Evolutionary conservation across 2,797 vertebrate genomes (phyloP), one percentile per base, ranked within the genome.

Genomic region (Podarcis lilfordi): DNA sequence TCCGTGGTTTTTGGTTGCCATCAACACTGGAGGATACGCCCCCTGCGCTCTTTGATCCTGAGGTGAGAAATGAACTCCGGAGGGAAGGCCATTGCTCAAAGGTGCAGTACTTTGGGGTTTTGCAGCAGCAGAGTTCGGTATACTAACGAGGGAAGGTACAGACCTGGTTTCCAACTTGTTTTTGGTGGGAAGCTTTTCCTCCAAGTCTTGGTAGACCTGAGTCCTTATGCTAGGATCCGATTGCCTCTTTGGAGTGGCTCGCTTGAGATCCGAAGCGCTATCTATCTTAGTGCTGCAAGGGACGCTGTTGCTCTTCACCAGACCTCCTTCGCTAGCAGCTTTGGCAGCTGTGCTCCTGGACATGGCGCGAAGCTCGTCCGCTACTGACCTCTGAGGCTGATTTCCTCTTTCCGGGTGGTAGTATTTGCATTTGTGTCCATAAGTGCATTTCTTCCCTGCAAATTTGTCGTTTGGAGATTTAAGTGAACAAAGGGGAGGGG

Each of bases 381-480:
- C 99, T 92, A 99, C 98, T 0, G 99, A 98, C 0, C 98, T 97
- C 97, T 99, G 99, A 37, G 98, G 98, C 94, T 99, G 98, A 50
- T 97, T 98, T 75, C 98, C 98, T 96, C 99, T 97, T 89, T 99
- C 99, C 0, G 99, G 99, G 88, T 99, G 99, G 91, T 99, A 99
- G 89, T 99, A 99, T 94, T 99, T 99, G 96, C 99, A 99, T 95
- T 99, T 99, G 97, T 99, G 98, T 86, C 99, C 99, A 2, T 99
- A 99, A 89, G 99, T 99, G 94, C 99, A 99, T 96, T 99, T 99
- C 96, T 99, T 99, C 80, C 99, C 99, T 99, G 91, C 85, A 92
- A 59, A 75, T 69, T 55, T 74, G 83, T 37, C 4, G 21, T 78
- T 86, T 66, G 55, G 29, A 59, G 19, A 92, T 69, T 71, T 84